These are phyloP conservation scores for Petromus typicus DNA, from an alignment of 2,113 vertebrate species.

Conservation along the genomic window DNA sequence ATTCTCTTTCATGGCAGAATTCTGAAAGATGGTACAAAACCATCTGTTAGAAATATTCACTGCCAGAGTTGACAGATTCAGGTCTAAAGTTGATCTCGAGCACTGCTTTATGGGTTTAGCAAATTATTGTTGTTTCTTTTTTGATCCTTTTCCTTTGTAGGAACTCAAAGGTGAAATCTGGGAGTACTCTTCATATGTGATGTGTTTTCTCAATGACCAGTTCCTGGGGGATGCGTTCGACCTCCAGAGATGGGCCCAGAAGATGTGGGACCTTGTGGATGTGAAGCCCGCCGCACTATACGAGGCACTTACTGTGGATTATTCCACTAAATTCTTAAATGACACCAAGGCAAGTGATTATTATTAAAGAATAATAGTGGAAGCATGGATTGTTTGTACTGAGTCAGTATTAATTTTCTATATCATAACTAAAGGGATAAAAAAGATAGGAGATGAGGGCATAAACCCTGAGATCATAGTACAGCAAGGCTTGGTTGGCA, in stretches of 20 bases:
- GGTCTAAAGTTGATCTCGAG: background rate
- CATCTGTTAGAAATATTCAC: background rate
- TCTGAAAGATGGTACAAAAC: conserved; percentile 30
- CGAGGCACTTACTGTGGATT: conserved; percentile 87
- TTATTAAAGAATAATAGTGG: background rate
- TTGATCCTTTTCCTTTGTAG: conserved; percentile 82
- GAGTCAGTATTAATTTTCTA: background rate
- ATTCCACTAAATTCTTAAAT: conserved; percentile 88
- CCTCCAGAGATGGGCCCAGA: conserved; percentile 89
- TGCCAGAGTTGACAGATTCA: background rate
- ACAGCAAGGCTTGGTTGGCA: background rate
- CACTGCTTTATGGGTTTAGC: conserved; percentile 10
- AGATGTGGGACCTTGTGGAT: conserved; percentile 87
- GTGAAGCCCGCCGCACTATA: conserved; percentile 85
- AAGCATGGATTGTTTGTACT: background rate
- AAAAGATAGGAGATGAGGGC: background rate
- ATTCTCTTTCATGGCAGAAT: conserved; percentile 61
- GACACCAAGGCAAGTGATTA: conserved; percentile 88
- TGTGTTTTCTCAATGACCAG: conserved; percentile 90
- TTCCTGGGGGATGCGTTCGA: conserved; percentile 90
- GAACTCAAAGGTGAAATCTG: conserved; percentile 91
- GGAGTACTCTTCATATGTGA: conserved; percentile 88
- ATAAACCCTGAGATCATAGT: background rate
- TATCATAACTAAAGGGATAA: background rate
- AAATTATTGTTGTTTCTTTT: background rate